Evolutionary conservation across 2,797 vertebrate genomes (phyloP).

Genomic region (Clarias fuscus): DNA sequence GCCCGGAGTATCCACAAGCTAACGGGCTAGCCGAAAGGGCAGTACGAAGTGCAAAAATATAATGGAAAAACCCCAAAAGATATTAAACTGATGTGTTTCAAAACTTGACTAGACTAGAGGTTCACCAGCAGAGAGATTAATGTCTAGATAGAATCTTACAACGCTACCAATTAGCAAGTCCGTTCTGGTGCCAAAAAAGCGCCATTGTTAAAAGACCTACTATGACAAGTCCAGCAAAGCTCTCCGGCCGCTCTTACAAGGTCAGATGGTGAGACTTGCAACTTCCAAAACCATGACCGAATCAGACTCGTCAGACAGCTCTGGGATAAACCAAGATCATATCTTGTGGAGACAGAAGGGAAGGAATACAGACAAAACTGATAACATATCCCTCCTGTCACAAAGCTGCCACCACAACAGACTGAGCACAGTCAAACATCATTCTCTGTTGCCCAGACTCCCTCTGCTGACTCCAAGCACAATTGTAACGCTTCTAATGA

Average conservation of each 20-base stretch:
- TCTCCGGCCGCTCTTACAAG: too few species aligned
- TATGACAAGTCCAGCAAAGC: too few species aligned
- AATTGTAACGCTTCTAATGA: not conserved
- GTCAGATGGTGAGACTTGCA: too few species aligned
- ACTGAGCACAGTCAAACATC: too few species aligned
- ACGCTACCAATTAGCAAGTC: not conserved
- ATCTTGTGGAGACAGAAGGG: not conserved
- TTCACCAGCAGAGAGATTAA: slow-evolving; percentile 18
- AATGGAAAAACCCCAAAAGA: slow-evolving; percentile 29
- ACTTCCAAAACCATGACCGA: not conserved
- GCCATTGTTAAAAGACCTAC: too few species aligned
- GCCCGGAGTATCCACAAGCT: slow-evolving; percentile 30
- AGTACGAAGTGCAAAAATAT: slow-evolving; percentile 17
- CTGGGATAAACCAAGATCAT: not conserved
- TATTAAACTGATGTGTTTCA: slow-evolving; percentile 32
- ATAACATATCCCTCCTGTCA: not conserved
- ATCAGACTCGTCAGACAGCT: not conserved
- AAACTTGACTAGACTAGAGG: slow-evolving; percentile 34
- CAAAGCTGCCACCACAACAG: not conserved
- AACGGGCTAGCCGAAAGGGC: slow-evolving; percentile 32
- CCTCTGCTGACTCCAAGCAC: not conserved
- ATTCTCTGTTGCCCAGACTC: too few species aligned
- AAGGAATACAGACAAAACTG: not conserved
- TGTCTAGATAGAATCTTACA: slow-evolving; percentile 34
- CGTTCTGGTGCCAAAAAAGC: too few species aligned